phyloP scores from a whole-genome alignment of 2,888 invertebrate species.

The Stenotaenia linearis region DNA sequence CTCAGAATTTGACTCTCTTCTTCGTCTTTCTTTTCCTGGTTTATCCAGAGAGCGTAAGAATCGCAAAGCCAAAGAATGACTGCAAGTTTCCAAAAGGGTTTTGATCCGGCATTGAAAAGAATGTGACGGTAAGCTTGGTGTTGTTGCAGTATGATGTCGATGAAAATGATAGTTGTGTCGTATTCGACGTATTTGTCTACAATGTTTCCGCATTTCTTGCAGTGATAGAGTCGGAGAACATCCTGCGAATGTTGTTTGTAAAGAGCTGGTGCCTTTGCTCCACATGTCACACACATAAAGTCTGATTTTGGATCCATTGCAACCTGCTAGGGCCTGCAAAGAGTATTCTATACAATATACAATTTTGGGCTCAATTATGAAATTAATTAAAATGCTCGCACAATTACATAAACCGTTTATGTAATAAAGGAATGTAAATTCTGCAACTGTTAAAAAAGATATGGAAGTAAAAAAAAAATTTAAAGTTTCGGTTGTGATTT shows the following conservation, averaged over 20 bases:
- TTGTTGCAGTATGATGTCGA: conserved; percentile 75
- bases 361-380: background rate
- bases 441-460: no score
- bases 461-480: no score
- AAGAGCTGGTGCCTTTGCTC: conserved; percentile 13
- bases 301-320: background rate
- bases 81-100: conserved; percentile 72
- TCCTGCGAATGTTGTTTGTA: conserved; percentile 32
- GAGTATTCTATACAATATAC: background rate
- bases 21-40: background rate
- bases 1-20: background rate
- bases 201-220: conserved; percentile 60
- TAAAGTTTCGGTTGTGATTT: no score
- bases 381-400: no score
- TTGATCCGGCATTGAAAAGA: conserved; percentile 70
- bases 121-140: conserved; percentile 78
- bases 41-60: conserved; percentile 55
- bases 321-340: background rate
- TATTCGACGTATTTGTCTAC: conserved; percentile 90
- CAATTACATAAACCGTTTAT: no score
- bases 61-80: conserved; percentile 72
- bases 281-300: conserved; percentile 34
- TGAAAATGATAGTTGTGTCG: conserved; percentile 77
- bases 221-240: conserved; percentile 26
- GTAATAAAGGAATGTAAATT: no score